Percentiles rank a stretch among this genome's conserved stretches.
These are phyloP conservation scores for Drosophila jambulina DNA, from an alignment of 1,140 invertebrate genomes.

Conservation along the genomic window DNA sequence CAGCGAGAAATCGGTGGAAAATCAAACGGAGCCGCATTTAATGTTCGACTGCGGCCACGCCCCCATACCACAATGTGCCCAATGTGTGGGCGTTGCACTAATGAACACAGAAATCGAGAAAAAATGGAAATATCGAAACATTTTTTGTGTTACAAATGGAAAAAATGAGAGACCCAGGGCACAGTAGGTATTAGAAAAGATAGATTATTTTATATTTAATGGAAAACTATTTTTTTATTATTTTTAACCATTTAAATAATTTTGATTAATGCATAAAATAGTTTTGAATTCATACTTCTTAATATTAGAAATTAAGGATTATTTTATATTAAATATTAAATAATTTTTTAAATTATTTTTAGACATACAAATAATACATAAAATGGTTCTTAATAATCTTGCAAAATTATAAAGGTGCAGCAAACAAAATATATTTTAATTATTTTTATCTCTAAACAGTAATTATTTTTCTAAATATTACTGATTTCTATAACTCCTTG, in stretches of 20 bases:
- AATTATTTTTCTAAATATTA: too few species aligned
- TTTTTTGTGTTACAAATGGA: constrained; percentile 39
- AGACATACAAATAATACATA: too few species aligned
- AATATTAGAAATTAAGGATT: background rate
- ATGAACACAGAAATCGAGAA: constrained; percentile 66
- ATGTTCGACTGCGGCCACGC: constrained; percentile 55
- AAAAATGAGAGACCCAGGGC: constrained; percentile 3
- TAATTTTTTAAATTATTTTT: too few species aligned
- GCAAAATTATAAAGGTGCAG: too few species aligned
- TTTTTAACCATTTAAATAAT: too few species aligned
- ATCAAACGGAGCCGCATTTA: constrained; percentile 74
- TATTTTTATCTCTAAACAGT: too few species aligned
- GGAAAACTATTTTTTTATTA: too few species aligned
- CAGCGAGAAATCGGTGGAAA: constrained; percentile 64
- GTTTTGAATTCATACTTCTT: too few species aligned
- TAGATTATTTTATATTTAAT: background rate
- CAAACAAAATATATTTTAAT: too few species aligned
- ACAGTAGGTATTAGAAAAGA: background rate
- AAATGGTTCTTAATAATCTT: too few species aligned
- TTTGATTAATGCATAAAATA: too few species aligned
- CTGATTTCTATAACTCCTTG: too few species aligned
- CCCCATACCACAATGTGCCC: constrained; percentile 60
- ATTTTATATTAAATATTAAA: background rate
- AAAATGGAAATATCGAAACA: constrained; percentile 55
- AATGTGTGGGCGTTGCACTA: constrained; percentile 76